Evolutionary conservation across 1,140 invertebrate species (phyloP), one percentile per base, ranked within the genome.

Genomic region (Lysiphlebus fabarum): DNA sequence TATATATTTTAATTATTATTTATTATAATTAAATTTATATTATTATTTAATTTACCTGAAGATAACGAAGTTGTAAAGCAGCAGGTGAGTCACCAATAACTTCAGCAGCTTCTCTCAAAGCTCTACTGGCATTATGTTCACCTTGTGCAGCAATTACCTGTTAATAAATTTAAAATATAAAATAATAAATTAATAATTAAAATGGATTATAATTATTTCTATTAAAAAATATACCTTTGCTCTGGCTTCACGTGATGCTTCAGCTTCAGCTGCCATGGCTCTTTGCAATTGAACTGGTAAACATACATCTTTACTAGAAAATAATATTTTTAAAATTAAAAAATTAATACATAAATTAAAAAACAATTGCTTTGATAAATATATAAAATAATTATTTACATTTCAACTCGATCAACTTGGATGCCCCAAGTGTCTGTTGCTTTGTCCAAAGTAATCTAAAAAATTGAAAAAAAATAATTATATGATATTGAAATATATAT

Each of bases 361-460:
- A 26, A 4, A 26, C 17, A 26, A 26, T 26, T 26, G 4, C 1
- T 26, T 26, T 26, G 4, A n/a, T n/a, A 26, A 26, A 1, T 17
- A 17, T 17, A 1, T 26, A 26, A 26, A 26, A 26, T 26, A 26
- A 26, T 36, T 26, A 84, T 88, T 89, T 81, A 95, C 92, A 97
- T 93, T 84, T 96, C 95, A 45, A 98, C 94, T 63, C 95, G 82
- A 78, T 97, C 94, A 12, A 98, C 94, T 81, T 96, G 96, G 65
- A 97, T 95, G 14, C 95, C 95, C 95, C 95, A 97, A 17, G 91
- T 89, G 70, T 96, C 94, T 9, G 95, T 98, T 10, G 92, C 93
- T 74, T 95, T 93, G 74, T 96, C 94, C 47, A 97, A 78, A 6
- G 88, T 82, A 50, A 72, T 78, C 84, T 96, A 26, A 26, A 1